Evolutionary conservation across 2,113 vertebrate species (phyloP).

Genomic region (Bucco capensis): DNA sequence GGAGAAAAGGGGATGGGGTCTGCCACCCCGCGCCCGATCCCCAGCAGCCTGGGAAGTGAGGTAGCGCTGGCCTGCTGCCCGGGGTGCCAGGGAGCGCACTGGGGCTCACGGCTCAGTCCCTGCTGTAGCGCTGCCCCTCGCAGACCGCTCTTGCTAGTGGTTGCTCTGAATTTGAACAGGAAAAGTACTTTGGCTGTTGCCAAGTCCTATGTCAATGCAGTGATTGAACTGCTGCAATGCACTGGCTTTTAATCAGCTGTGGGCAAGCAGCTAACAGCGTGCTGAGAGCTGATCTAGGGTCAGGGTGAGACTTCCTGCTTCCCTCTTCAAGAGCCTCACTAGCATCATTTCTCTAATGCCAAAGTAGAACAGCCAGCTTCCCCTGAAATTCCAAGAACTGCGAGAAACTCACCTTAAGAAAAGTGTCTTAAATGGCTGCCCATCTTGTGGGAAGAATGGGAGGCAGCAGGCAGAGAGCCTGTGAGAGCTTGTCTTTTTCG

Average conservation of each 20-base stretch:
- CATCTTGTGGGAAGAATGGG: background rate
- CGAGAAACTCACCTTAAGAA: background rate
- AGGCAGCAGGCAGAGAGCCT: background rate
- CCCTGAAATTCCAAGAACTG: background rate
- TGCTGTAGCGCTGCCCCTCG: background rate
- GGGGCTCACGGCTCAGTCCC: background rate
- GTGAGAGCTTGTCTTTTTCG: background rate
- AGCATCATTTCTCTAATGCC: background rate
- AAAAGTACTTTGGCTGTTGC: background rate
- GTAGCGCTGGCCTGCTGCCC: no score
- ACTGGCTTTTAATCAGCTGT: background rate
- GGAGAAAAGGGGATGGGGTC: fast-evolving
- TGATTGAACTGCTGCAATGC: background rate
- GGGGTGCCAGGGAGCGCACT: fast-evolving
- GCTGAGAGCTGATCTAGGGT: background rate
- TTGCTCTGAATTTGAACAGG: background rate
- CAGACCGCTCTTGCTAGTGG: fast-evolving
- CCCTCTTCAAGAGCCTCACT: background rate
- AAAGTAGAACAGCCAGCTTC: background rate
- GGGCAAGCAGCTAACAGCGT: background rate
- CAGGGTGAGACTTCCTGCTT: background rate
- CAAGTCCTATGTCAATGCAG: background rate
- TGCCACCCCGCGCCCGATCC: background rate
- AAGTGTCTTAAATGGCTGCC: background rate
- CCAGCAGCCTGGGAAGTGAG: background rate